Base-by-base conservation (phyloP, 1,140 invertebrate species). In the Aculops lycopersici region DNA sequence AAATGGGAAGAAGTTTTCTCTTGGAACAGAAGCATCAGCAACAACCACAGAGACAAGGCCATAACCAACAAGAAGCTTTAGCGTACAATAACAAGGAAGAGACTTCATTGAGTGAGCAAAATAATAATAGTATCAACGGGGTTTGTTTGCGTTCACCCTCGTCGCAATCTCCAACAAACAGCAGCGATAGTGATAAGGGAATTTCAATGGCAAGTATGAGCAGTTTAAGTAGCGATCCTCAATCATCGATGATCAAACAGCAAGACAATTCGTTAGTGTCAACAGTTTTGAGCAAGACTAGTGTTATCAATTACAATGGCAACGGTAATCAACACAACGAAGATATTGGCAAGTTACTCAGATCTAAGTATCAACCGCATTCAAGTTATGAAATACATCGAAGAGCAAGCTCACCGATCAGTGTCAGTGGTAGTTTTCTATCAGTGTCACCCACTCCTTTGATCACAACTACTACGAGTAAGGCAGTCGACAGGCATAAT, bases 371-470 rank as follows among this genome's bases (percentile, higher is more conserved):
- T 13, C 36, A 13, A 19, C 18, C 37, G 13, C 16, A 14, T 38
- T 38, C 15, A 38, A 38, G n/a, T 17, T 19, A 14, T 40, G 16
- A 18, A 24, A 19, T 38, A 20, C 17, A 40, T 38, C 38, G 24
- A 3, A 8, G 36, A 19, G 24, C 37, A 38, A 20, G 24, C 40
- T 35, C 35, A 35, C 16, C 35, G 35, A n/a, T n/a, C n/a, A 31
- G n/a, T 31, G n/a, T 31, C n/a, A 31, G 13, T 31, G 20, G n/a
- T 17, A 36, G 16, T 20, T 38, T 38, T 15, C 16, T 19, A n/a
- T 19, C 16, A 14, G 18, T 40, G n/a, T 12, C 14, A 17, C 39
- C 17, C 13, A 13, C 31, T 4, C 18, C 15, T 39, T 8, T 17
- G 4, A 36, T 41, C 35, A 36, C 15, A 41, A 35, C 16, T 17